These are phyloP conservation scores for Solen grandis DNA, from an alignment of 1,140 invertebrate species.

Conservation along the genomic window DNA sequence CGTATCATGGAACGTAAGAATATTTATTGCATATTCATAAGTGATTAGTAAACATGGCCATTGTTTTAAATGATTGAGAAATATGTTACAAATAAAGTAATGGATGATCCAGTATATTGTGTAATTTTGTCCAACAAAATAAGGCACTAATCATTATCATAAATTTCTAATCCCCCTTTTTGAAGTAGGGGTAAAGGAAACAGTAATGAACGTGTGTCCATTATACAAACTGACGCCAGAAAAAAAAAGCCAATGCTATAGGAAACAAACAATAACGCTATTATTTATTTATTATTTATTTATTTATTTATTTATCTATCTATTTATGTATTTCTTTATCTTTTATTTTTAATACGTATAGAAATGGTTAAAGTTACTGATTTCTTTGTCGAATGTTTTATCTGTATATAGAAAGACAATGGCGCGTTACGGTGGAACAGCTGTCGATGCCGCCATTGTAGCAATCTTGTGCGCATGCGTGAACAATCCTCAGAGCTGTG, in stretches of 20 bases:
- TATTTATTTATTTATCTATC: too few relatives aligned
- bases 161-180: background rate
- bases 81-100: background rate
- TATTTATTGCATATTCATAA: background rate
- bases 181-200: background rate
- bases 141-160: background rate
- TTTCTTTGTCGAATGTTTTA: background rate
- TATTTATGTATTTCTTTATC: too few relatives aligned
- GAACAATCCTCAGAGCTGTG: conserved; percentile 91
- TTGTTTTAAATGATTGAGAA: background rate
- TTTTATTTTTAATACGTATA: too few relatives aligned
- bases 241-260: too few relatives aligned
- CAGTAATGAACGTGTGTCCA: background rate
- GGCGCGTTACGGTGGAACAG: conserved; percentile 86
- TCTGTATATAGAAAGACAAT: conserved; percentile 62
- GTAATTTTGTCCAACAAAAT: background rate
- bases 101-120: too few relatives aligned
- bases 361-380: background rate
- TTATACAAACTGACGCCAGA: background rate
- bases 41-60: background rate
- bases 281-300: background rate
- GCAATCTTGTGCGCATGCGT: conserved; percentile 92
- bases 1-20: conserved; percentile 28
- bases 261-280: background rate
- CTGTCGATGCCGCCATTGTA: conserved; percentile 92